Percentiles rank a stretch among this genome's conserved stretches.
Evolutionary conservation across 2,113 vertebrate genomes (phyloP).

Genomic region (Cebus imitator): DNA sequence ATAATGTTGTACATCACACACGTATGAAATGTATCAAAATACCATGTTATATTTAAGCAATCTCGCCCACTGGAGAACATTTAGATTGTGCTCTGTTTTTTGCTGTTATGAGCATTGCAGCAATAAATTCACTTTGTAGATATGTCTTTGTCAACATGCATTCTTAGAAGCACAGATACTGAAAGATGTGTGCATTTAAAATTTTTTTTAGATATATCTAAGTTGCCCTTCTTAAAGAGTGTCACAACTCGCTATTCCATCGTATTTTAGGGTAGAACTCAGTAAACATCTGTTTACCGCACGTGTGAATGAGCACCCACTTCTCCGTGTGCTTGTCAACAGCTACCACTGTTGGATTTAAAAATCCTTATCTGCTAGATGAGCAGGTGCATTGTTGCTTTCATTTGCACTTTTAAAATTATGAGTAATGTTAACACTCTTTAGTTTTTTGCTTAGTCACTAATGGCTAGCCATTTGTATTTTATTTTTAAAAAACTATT

Average conservation of each 20-base stretch:
- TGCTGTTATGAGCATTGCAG: neutral
- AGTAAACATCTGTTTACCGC: neutral
- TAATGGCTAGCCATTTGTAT: neutral
- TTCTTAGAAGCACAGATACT: neutral
- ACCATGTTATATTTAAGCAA: neutral
- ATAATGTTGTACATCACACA: neutral
- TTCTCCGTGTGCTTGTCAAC: neutral
- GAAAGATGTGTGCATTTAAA: neutral
- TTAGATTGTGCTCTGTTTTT: neutral
- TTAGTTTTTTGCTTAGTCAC: neutral
- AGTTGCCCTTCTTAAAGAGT: neutral
- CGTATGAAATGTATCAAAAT: neutral
- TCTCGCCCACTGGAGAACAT: neutral
- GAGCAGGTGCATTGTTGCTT: neutral
- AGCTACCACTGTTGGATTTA: neutral
- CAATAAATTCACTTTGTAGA: neutral
- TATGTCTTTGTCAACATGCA: neutral
- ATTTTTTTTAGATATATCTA: neutral
- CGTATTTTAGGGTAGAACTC: neutral
- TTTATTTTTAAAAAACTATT: neutral
- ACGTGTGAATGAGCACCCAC: neutral
- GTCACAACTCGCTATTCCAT: neutral
- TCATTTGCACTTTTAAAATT: neutral
- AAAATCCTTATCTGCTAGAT: neutral
- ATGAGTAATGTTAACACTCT: neutral